Evolutionary conservation across 1,140 invertebrate genomes (phyloP), one percentile per base, ranked within the genome.

Genomic region (Trichonephila clavipes): DNA sequence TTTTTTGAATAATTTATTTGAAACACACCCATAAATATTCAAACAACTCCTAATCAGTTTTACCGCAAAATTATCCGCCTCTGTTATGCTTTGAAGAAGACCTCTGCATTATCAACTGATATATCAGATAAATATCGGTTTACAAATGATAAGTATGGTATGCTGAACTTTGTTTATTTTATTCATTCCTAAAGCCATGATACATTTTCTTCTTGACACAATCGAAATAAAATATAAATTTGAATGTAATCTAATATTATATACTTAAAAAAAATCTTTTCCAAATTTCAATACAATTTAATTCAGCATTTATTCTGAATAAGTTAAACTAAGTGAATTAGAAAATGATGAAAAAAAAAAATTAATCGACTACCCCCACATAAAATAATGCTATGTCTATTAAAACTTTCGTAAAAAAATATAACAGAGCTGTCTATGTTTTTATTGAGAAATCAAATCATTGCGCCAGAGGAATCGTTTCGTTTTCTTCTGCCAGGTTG

Each of bases 101-200:
- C 4, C 21, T n/a, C n/a, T 51, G n/a, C 51, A 85, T 85, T 59
- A 85, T 85, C 83, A 85, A 51, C 28, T 14, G 51, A 85, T 59
- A 85, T 12, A 85, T 85, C 83, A 16, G 83, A 85, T 85, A 85
- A n/a, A 59, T 21, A 85, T 69, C 66, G 24, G n/a, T 28, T 24
- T 40, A 28, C 3, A 77, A 77, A 77, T 40, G 72, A 77, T 77
- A 34, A 40, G 16, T 77, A 34, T 34, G 28, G 18, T 4, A 34
- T 12, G 18, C 6, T 77, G 28, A 34, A 34, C 34, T 18, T 34
- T 77, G 72, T 34, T 77, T 18, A 5, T 77, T 40, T 18, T 40
- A 77, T 34, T 77, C 34, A 34, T 6, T 34, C 18, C 18, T 18
- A 77, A 77, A 77, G 34, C 24, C 28, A 77, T 40, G 28, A 77